Evolutionary conservation across 2,797 vertebrate species (phyloP).

Genomic region (Jordanella pulchra): DNA sequence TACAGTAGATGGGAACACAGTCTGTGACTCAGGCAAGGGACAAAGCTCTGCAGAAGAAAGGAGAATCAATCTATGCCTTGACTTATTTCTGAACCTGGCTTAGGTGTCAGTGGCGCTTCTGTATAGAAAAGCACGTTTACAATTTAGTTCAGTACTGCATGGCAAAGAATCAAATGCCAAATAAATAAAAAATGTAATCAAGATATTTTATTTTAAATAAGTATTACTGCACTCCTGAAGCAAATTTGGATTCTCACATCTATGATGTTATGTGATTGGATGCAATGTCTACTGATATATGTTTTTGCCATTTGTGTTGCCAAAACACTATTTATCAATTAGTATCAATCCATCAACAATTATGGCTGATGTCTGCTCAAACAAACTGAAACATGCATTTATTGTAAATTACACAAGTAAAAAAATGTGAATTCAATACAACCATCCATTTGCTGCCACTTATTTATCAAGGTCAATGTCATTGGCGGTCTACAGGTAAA

Average conservation of each 20-base stretch:
- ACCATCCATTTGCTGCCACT: no score
- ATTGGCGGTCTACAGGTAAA: no score
- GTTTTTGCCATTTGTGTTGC: neutral
- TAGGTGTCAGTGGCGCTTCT: slow-evolving; percentile 1
- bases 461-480: no score
- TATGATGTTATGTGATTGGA: neutral
- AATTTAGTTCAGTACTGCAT: neutral
- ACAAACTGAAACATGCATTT: no score
- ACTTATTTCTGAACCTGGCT: slow-evolving; percentile 47
- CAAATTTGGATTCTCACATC: neutral
- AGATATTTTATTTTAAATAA: neutral
- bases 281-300: neutral
- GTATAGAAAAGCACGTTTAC: neutral
- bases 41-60: slow-evolving; percentile 22
- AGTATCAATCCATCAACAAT: no score
- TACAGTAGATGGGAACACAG: slow-evolving; percentile 19
- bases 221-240: neutral
- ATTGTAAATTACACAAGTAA: no score
- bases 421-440: no score
- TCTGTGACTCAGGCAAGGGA: slow-evolving; percentile 37
- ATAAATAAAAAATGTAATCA: neutral
- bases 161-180: neutral
- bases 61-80: slow-evolving; percentile 38
- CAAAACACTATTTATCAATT: no score
- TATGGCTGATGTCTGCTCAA: no score